A percentile compares a stretch with the other conserved stretches of the same genome.
Evolutionary conservation across 2,113 vertebrate species (phyloP).

Genomic region (Hippolais icterina): DNA sequence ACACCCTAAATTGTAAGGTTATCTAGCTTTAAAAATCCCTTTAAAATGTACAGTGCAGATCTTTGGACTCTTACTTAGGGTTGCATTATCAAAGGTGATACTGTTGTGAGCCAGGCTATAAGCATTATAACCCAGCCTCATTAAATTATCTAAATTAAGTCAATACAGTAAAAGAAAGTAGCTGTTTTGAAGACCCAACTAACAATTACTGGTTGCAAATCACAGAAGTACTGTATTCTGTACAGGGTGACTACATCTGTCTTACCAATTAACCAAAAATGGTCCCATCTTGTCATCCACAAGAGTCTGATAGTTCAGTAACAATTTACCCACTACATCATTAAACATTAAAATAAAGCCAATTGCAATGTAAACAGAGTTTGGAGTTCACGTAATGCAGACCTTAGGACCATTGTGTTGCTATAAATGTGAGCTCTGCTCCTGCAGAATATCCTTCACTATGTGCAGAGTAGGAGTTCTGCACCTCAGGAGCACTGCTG

Average conservation of each 20-base stretch:
- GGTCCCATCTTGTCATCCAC: neutral
- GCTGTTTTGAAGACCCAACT: neutral
- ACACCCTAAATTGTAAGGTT: neutral
- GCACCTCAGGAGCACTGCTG: neutral
- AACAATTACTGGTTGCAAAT: neutral
- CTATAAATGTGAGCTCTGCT: neutral
- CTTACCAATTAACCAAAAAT: neutral
- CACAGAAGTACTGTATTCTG: neutral
- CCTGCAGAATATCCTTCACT: neutral
- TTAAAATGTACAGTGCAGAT: neutral
- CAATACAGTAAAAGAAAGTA: neutral
- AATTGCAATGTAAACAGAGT: neutral
- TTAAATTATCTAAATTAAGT: neutral
- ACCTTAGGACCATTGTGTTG: neutral
- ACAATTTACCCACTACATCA: neutral
- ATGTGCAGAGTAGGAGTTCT: neutral
- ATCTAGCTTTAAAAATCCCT: neutral
- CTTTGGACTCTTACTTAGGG: neutral
- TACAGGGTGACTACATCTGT: neutral
- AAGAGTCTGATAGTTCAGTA: neutral
- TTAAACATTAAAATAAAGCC: neutral
- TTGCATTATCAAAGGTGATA: neutral
- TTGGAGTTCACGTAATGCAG: neutral
- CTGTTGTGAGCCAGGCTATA: neutral
- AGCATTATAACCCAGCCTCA: neutral